Conservation (phyloP, 2,797 vertebrate species). For the Oreochromis grahami region DNA sequence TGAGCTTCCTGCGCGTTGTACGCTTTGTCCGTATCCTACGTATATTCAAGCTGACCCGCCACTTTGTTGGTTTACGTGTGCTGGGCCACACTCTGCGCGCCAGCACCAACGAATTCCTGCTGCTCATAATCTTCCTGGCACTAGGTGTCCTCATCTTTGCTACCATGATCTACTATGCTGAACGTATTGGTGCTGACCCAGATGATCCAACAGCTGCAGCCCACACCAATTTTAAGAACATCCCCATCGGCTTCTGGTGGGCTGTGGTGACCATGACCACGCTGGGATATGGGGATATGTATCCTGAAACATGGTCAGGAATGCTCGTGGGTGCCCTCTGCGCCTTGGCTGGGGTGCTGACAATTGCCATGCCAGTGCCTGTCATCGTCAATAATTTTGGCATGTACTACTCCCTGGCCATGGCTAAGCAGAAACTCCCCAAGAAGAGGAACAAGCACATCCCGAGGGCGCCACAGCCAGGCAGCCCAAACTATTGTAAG, state of each 20-base stretch:
- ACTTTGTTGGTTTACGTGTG: conserved; percentile 94
- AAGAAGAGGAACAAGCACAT: conserved; percentile 99
- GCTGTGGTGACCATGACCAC: conserved; percentile 99
- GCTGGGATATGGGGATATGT: conserved; percentile 98
- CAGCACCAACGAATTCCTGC: conserved; percentile 97
- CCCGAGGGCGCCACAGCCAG: conserved; percentile 94
- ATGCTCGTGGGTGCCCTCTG: conserved; percentile 98
- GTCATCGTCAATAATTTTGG: conserved; percentile 99
- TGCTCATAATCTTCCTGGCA: conserved; percentile 98
- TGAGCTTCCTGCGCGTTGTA: conserved; percentile 96
- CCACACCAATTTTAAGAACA: conserved; percentile 98
- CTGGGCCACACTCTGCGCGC: conserved; percentile 95
- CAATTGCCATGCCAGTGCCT: conserved; percentile 98
- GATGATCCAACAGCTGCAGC: conserved; percentile 89
- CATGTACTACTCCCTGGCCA: conserved; percentile 99
- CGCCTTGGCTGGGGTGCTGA: conserved; percentile 94
- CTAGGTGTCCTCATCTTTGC: conserved; percentile 98
- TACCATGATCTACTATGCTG: conserved; percentile 99
- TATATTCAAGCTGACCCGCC: conserved; percentile 98
- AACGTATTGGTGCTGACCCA: conserved; percentile 94
- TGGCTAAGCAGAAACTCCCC: conserved; percentile 99
- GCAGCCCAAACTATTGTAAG: conserved; percentile 99
- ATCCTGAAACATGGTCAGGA: conserved; percentile 97
- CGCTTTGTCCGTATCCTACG: conserved; percentile 96
- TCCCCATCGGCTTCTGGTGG: conserved; percentile 99